Evolutionary conservation across 2,888 invertebrate genomes (phyloP).

Genomic region (Megaustenia siamemsis): DNA sequence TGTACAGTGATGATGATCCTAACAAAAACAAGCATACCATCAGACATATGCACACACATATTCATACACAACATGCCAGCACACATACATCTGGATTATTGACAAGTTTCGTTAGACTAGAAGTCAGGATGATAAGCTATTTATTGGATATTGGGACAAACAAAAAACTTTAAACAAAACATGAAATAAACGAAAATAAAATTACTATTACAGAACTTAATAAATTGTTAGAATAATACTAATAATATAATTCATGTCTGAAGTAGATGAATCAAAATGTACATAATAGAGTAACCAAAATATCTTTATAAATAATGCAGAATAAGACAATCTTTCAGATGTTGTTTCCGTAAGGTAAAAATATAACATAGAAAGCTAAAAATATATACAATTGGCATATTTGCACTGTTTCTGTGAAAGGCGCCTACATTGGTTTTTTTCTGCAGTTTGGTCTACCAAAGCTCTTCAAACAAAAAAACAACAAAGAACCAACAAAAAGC

Average conservation of each 20-base stretch:
- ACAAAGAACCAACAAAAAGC: neutral
- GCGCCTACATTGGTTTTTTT: neutral
- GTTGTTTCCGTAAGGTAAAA: neutral
- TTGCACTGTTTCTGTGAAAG: too few relatives aligned
- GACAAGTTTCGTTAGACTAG: too few relatives aligned
- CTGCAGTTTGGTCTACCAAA: neutral
- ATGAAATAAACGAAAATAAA: constrained; percentile 15
- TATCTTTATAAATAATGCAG: neutral
- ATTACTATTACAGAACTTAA: neutral
- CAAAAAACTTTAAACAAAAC: neutral
- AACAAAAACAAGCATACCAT: too few relatives aligned
- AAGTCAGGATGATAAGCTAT: constrained; percentile 22
- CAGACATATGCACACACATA: too few relatives aligned
- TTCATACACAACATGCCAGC: too few relatives aligned
- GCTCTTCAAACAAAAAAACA: neutral
- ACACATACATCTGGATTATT: too few relatives aligned
- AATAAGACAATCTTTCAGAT: neutral
- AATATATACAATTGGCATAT: too few relatives aligned
- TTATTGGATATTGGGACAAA: constrained; percentile 25
- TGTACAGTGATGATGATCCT: too few relatives aligned
- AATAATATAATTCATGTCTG: too few relatives aligned
- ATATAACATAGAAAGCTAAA: neutral
- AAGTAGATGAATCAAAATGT: neutral
- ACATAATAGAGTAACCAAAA: neutral
- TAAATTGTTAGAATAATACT: too few relatives aligned